These are phyloP conservation scores for Hipposideros armiger DNA, from an alignment of 2,113 vertebrate genomes.

Conservation along the genomic window DNA sequence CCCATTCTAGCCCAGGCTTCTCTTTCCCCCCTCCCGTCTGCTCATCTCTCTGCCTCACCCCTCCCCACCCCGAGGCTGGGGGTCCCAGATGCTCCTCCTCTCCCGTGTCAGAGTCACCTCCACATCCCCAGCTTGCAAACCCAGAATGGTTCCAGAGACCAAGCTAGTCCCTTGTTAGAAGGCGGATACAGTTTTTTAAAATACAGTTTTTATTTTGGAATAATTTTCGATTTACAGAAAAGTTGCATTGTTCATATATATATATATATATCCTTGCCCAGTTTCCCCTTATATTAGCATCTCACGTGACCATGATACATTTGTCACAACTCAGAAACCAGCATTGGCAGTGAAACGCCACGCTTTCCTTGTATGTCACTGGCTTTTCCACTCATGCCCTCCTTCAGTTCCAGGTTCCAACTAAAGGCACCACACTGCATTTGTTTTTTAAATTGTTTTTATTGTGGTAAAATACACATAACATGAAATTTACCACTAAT, in stretches of 20 bases:
- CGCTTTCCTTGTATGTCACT: background rate
- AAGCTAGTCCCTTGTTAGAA: background rate
- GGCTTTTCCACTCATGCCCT: background rate
- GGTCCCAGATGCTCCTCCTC: background rate
- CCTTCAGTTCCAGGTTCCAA: background rate
- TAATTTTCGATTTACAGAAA: background rate
- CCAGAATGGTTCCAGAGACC: background rate
- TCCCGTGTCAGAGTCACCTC: background rate
- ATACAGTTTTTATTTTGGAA: background rate
- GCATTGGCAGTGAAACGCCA: background rate
- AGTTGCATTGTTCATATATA: background rate
- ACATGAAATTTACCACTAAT: background rate
- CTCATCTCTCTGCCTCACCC: background rate
- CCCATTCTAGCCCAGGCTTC: background rate
- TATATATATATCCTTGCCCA: background rate
- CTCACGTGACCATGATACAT: rapidly evolving
- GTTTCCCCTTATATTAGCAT: rapidly evolving
- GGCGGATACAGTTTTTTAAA: background rate
- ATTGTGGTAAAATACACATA: background rate
- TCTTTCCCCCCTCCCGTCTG: rapidly evolving
- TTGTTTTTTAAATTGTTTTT: background rate
- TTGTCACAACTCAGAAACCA: background rate
- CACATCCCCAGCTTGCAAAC: background rate
- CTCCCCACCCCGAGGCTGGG: too few species aligned
- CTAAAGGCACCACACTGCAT: background rate